Evolutionary conservation across 2,888 invertebrate species (phyloP).

Genomic region (Aplocera efformata): DNA sequence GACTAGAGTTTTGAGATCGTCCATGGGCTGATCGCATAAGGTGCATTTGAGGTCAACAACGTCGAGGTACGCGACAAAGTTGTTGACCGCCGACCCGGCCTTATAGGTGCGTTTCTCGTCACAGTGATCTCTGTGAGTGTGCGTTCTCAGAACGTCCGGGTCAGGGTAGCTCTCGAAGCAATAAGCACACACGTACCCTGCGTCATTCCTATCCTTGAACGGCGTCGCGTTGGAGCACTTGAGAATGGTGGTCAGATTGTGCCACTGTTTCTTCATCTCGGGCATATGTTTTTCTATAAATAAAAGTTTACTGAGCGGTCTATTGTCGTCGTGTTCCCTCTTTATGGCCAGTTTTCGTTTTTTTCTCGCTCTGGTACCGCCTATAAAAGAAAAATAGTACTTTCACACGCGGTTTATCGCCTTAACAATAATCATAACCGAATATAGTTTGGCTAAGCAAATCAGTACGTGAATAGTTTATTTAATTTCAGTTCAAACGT

Average conservation of each 20-base stretch:
- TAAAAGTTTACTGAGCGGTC: constrained; percentile 37
- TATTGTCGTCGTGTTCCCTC: constrained; percentile 45
- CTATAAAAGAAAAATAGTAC: constrained; percentile 75
- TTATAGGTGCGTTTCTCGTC: constrained; percentile 66
- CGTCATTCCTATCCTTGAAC: constrained; percentile 57
- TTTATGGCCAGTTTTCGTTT: constrained; percentile 56
- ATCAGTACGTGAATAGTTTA: background rate
- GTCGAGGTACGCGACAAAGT: constrained; percentile 65
- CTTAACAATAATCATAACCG: constrained; percentile 6
- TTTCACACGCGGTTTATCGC: constrained; percentile 60
- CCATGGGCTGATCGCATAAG: constrained; percentile 53
- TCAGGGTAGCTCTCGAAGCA: constrained; percentile 66
- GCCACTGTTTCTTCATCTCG: constrained; percentile 67
- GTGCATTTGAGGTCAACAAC: constrained; percentile 67
- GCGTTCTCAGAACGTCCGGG: constrained; percentile 39
- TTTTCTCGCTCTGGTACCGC: constrained; percentile 62
- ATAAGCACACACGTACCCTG: constrained; percentile 69
- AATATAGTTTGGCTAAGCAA: constrained; percentile 12
- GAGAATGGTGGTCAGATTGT: constrained; percentile 63
- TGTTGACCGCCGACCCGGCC: constrained; percentile 60
- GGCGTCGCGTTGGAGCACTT: constrained; percentile 68
- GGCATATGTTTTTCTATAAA: constrained; percentile 35
- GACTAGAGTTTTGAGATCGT: constrained; percentile 45
- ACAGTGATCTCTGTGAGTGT: constrained; percentile 58
- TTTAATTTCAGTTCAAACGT: too few species aligned